Evolutionary conservation across 2,113 vertebrate genomes (phyloP), one percentile per base, ranked within the genome.

Genomic region (Malurus alboscapulatus): DNA sequence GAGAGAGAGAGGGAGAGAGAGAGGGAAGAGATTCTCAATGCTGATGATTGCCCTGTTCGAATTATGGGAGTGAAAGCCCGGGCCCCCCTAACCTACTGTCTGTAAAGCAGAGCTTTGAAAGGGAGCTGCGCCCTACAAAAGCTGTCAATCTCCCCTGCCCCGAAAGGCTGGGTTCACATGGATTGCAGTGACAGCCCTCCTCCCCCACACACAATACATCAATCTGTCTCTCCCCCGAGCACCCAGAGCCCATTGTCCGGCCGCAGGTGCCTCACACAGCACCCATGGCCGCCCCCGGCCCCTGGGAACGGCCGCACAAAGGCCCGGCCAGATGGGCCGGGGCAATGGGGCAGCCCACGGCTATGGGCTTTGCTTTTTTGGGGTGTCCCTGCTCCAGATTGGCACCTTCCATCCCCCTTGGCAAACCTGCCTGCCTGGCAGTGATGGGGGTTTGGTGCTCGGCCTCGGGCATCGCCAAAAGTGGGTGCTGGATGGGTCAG

Each of bases 51-150:
- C 97, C 97, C 97, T 97, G 96, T 97, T 97, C 96, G 96, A 98
- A 97, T 98, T 97, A 97, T 98, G 97, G 98, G 96, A 98, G 97
- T 97, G 97, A 98, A 98, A 97, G 97, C 97, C 96, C 89, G 62
- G 97, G 97, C 97, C 97, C 97, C 97, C 97, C 98, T 98, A 98
- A 99, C 98, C 98, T 98, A 98, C 98, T 98, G 98, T 99, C 99
- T 99, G 97, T 99, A 99, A 99, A 99, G 98, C 98, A 97, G 97
- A 98, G 98, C 98, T 99, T 99, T 99, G 98, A 99, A 98, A 98
- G 97, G 87, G 98, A 98, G 98, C 98, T 97, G 98, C 97, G 96
- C 96, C 97, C 98, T 98, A 99, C 99, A 99, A 99, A 99, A 99
- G 98, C 99, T 99, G 99, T 99, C 99, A 99, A 98, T 99, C 99